phyloP scores from a whole-genome alignment of 2,797 vertebrate genomes.

The Prionace glauca region DNA sequence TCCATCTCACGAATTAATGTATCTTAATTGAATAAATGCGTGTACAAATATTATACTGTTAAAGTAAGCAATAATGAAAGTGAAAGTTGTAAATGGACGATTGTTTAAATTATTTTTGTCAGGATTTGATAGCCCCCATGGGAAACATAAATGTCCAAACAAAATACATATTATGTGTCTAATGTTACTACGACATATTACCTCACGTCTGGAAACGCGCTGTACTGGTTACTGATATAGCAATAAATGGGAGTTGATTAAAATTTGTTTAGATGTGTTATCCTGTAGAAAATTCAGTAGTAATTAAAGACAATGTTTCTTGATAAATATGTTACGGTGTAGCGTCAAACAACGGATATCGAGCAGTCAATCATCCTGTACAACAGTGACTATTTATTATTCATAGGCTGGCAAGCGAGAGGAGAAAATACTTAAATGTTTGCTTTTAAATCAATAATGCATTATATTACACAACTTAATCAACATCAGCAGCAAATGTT shows the following conservation, averaged over 20 bases:
- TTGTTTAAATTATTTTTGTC: constrained; percentile 32
- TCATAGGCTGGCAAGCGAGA: background rate
- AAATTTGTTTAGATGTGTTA: background rate
- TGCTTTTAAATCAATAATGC: constrained; percentile 4
- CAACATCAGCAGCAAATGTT: background rate
- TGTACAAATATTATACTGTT: background rate
- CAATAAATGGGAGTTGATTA: constrained; percentile 19
- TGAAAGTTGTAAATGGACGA: constrained; percentile 30
- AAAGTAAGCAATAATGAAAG: constrained; percentile 15
- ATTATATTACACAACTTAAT: constrained; percentile 28
- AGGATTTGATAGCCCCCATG: constrained; percentile 14
- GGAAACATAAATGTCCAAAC: constrained; percentile 24
- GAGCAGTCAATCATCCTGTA: background rate
- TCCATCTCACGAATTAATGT: constrained; percentile 27
- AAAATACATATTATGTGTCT: background rate
- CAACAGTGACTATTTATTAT: background rate
- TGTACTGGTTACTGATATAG: background rate
- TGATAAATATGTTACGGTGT: background rate
- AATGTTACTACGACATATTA: constrained; percentile 4
- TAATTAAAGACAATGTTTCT: background rate
- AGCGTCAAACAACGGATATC: constrained; percentile 2
- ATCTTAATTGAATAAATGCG: constrained; percentile 24
- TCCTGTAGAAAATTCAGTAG: constrained; percentile 10
- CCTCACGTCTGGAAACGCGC: constrained; percentile 9
- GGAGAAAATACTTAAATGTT: background rate